Evolutionary conservation across 2,113 vertebrate species (phyloP).

Genomic region (Pseudorectes ferrugineus): DNA sequence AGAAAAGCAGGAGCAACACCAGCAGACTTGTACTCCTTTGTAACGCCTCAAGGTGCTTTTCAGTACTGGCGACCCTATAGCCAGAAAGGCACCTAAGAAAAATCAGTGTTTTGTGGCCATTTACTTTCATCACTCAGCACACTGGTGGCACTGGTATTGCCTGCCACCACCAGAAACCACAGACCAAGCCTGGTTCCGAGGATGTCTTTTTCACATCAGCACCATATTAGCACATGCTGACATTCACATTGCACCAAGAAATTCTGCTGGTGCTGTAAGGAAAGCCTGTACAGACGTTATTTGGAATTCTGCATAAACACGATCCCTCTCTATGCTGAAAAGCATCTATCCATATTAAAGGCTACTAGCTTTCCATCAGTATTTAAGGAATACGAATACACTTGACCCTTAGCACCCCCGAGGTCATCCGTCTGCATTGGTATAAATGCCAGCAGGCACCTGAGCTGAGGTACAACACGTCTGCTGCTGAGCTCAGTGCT

Average conservation of each 20-base stretch:
- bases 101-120: not conserved
- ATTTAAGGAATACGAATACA: not conserved
- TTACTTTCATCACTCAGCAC: not conserved
- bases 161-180: accelerated
- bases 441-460: not conserved
- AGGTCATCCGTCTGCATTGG: not conserved
- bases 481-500: not conserved
- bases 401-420: not conserved
- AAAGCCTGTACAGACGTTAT: accelerated
- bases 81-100: not conserved
- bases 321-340: accelerated
- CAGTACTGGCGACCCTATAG: not conserved
- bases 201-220: not conserved
- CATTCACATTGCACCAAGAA: not conserved
- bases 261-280: not conserved
- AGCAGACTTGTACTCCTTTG: not conserved
- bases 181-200: accelerated
- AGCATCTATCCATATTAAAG: not conserved
- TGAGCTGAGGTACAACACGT: accelerated
- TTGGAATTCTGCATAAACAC: not conserved
- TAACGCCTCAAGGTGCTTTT: not conserved
- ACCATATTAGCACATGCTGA: not conserved
- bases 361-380: not conserved
- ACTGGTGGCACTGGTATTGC: not conserved
- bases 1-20: not conserved